Conservation (phyloP, 2,113 vertebrate species). For the Brachypodius melanocephalos region DNA sequence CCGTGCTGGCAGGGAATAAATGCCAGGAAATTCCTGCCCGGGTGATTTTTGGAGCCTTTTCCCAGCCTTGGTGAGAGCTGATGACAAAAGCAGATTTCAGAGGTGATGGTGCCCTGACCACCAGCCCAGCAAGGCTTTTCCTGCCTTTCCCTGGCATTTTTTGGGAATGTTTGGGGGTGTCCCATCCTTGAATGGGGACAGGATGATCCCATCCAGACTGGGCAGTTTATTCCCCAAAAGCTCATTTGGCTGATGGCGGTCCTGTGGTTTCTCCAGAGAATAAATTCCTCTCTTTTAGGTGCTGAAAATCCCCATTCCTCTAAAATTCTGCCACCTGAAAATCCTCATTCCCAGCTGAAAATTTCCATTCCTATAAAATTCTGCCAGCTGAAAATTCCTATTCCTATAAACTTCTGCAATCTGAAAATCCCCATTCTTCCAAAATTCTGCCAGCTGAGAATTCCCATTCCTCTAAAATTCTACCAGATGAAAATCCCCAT, state of each 20-base stretch:
- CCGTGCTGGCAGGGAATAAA: background rate
- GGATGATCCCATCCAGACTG: background rate
- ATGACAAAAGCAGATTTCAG: background rate
- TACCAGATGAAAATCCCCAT: no score
- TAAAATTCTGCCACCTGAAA: background rate
- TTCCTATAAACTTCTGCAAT: no score
- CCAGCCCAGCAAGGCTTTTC: background rate
- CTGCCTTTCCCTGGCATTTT: background rate
- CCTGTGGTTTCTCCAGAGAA: background rate
- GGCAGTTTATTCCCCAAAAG: background rate
- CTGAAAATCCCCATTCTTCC: no score
- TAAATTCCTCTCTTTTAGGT: background rate
- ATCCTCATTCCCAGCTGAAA: no score
- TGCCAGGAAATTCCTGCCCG: background rate
- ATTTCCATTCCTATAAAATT: no score
- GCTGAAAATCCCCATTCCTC: no score
- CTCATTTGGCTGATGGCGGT: background rate
- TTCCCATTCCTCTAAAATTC: accelerated
- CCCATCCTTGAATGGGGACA: accelerated
- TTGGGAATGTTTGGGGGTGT: accelerated
- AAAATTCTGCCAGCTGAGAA: no score
- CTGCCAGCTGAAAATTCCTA: no score
- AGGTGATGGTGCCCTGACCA: background rate
- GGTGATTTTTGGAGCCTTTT: background rate
- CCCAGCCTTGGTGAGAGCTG: background rate